Evolutionary conservation across 2,113 vertebrate genomes (phyloP), one percentile per base, ranked within the genome.

Genomic region (Nyctibius bracteatus): DNA sequence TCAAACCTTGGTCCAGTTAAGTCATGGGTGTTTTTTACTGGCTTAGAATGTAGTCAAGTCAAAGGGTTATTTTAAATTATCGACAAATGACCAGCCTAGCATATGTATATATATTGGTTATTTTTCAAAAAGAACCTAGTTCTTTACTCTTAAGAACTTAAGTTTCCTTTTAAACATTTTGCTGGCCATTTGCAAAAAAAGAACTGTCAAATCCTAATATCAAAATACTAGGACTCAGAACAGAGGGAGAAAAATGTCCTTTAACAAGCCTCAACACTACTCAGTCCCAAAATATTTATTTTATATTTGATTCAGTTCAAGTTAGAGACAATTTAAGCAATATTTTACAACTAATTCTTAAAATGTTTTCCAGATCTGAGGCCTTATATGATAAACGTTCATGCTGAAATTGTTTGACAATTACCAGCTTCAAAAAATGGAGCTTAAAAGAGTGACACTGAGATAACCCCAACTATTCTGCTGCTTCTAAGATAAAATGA

Each of bases 271-370:
- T 66, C 72, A 92, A n/a, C 20, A 51, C 7, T 28, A 52, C 28
- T 58, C 44, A 52, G 24, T 81, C 46, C 18, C 54, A 23, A 78
- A 54, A 73, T 58, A 62, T 47, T 93, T 93, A 12, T 1, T 85
- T 81, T 79, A 54, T 87, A 61, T 72, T 96, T 94, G 89, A 72
- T 79, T 91, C 77, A 61, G 41, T 80, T 72, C n/a, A 82, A 94
- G 25, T 66, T n/a, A 93, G 62, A 80, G 43, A 66, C 77, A 4
- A 79, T 65, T 84, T 67, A 85, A 72, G n/a, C 58, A 81, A n/a
- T 86, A 85, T 65, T 86, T 92, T 82, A 62, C 54, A 58, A 62
- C 7, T 82, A 17, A 62, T 86, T 82, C 90, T 27, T 49, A 43
- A 61, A 73, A 66, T 55, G 12, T 51, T 86, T 86, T 95, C 67